Evolutionary conservation across 2,113 vertebrate genomes (phyloP).

Genomic region (Periophthalmodon schlosseri): DNA sequence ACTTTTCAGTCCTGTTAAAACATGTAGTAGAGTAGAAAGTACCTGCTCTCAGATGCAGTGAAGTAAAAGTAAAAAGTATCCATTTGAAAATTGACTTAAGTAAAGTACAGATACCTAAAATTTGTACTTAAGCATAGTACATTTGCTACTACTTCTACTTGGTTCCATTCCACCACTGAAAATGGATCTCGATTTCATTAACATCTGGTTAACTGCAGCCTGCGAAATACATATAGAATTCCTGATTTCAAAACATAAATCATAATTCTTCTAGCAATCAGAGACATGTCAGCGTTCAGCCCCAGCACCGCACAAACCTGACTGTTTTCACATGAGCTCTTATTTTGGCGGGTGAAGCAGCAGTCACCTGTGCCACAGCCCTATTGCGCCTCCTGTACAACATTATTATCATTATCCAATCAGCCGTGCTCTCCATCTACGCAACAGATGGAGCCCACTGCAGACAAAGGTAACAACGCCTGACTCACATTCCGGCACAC

Average conservation of each 20-base stretch:
- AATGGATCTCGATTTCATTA: too few species aligned
- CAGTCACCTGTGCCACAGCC: slow-evolving; percentile 65
- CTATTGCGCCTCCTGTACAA: slow-evolving; percentile 66
- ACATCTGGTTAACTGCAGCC: too few species aligned
- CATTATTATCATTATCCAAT: slow-evolving; percentile 71
- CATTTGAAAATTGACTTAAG: too few species aligned
- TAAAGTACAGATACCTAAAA: too few species aligned
- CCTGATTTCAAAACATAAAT: neutral
- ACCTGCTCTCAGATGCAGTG: too few species aligned
- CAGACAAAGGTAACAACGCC: slow-evolving; percentile 48
- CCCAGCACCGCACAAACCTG: slow-evolving; percentile 5
- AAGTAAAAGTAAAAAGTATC: too few species aligned
- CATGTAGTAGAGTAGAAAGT: too few species aligned
- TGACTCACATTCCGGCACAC: slow-evolving; percentile 17
- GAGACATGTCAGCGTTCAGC: neutral
- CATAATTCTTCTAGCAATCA: neutral
- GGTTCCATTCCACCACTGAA: too few species aligned
- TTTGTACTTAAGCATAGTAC: too few species aligned
- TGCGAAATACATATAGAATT: neutral
- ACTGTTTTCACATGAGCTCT: slow-evolving; percentile 45
- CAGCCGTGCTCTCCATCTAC: slow-evolving; percentile 57
- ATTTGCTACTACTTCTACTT: too few species aligned
- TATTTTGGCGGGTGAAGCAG: slow-evolving; percentile 51
- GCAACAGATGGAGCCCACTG: slow-evolving; percentile 63
- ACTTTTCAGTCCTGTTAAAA: too few species aligned